Evolutionary conservation across 2,888 invertebrate species (phyloP), one percentile per base, ranked within the genome.

Genomic region (Salticus scenicus): DNA sequence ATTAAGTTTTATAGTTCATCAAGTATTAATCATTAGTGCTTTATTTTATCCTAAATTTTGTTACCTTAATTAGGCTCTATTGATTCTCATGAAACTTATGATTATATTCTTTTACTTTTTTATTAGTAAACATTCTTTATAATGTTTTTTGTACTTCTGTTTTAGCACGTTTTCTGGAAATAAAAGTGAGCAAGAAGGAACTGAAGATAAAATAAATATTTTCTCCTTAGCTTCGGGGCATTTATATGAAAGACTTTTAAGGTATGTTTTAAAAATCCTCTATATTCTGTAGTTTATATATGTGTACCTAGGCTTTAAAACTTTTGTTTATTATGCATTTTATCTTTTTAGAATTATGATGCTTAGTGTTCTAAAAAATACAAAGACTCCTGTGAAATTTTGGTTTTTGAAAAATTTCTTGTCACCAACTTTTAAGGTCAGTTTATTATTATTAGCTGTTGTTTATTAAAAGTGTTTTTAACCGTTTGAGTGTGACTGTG

Each of bases 371-470:
- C 92, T 98, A 87, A 99, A 99, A 91, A 94, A 99, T 90, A 99
- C 99, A 8, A 96, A 98, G 92, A 95, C 96, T 0, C 92, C 92
- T 79, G 98, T 99, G 41, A 99, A 99, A 91, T 99, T 99, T 92
- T 99, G 99, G 99, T 98, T 99, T 91, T 93, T 99, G 88, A 99
- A 99, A 92, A 99, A 99, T 92, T 99, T 98, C 91, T 93, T 99
- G 17, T 99, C 99, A 14, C 99, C 99, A 0, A 96, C 97, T 85
- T 94, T 99, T 87, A 98, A 97, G 93, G 96, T 95, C 91, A 90
- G 90, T 87, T 67, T 51, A 4, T n/a, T n/a, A n/a, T n/a, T n/a
- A n/a, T n/a, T n/a, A n/a, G n/a, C n/a, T n/a, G n/a, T n/a, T n/a
- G n/a, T n/a, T n/a, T n/a, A n/a, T n/a, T n/a, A n/a, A n/a, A n/a